Evolutionary conservation across 35 echinoderm and acorn worm genomes (phyloP).

Genomic region (Lytechinus pictus): DNA sequence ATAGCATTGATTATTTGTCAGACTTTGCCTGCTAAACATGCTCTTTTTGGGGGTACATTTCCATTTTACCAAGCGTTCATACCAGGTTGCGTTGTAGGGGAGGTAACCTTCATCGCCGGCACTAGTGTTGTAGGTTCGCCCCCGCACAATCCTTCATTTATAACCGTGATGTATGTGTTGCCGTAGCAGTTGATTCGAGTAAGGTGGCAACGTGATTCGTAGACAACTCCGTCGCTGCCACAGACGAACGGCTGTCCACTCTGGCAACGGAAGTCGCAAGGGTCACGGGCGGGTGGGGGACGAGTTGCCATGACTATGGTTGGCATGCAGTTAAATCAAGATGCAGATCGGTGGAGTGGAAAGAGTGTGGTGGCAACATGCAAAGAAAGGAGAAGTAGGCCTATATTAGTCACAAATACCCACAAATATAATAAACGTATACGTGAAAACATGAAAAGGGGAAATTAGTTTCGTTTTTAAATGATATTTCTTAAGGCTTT

Average conservation of each 20-base stretch:
- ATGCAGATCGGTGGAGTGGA: background rate
- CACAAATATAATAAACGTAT: too few species aligned
- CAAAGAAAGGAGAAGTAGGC: background rate
- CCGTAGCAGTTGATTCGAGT: background rate
- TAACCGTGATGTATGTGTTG: background rate
- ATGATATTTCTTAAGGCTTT: too few species aligned
- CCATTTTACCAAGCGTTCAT: background rate
- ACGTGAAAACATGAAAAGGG: too few species aligned
- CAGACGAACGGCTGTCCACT: conserved; percentile 25
- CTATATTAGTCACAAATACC: too few species aligned
- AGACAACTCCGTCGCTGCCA: conserved; percentile 39
- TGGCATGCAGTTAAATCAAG: background rate
- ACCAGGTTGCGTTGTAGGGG: conserved; percentile 16
- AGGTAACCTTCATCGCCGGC: background rate
- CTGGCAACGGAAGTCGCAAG: conserved; percentile 4
- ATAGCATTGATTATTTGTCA: too few species aligned
- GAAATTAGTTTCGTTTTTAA: too few species aligned
- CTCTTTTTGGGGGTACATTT: background rate
- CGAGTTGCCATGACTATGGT: background rate
- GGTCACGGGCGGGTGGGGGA: background rate
- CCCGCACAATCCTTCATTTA: background rate
- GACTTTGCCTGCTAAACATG: too few species aligned
- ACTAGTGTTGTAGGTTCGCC: background rate
- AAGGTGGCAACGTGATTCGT: conserved; percentile 9
- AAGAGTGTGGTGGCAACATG: background rate